Evolutionary conservation across 2,888 invertebrate genomes (phyloP).

Genomic region (Drosophila maculinotata): DNA sequence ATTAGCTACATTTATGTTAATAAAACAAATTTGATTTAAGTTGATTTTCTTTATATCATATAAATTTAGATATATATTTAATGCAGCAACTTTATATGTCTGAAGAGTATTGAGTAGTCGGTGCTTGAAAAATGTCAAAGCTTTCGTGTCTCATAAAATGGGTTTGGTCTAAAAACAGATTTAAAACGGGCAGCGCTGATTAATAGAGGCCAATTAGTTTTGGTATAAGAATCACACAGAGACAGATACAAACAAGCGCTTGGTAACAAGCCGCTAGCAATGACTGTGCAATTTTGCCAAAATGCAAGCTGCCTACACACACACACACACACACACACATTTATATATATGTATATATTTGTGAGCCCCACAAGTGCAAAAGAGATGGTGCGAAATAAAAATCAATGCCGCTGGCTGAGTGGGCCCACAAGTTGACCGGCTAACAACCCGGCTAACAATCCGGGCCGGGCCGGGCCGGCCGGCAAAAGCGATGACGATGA

Average conservation of each 20-base stretch:
- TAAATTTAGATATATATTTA: too few species aligned
- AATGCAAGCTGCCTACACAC: conserved; percentile 49
- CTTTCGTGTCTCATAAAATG: not conserved
- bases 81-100: too few species aligned
- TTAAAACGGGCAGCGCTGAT: conserved; percentile 18
- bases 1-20: too few species aligned
- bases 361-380: too few species aligned
- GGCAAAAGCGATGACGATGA: conserved; percentile 58
- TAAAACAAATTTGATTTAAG: too few species aligned
- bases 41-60: too few species aligned
- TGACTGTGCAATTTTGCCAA: conserved; percentile 53
- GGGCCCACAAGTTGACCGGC: conserved; percentile 29
- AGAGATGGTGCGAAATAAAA: conserved; percentile 27
- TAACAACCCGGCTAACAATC: not conserved
- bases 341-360: too few species aligned
- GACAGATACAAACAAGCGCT: conserved; percentile 22
- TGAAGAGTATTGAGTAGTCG: not conserved
- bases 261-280: conserved; percentile 27
- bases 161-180: conserved; percentile 21
- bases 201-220: conserved; percentile 36
- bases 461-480: conserved; percentile 3
- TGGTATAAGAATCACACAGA: conserved; percentile 15
- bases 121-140: not conserved
- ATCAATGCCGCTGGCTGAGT: conserved; percentile 50
- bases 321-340: conserved; percentile 7